Evolutionary conservation across 2,113 vertebrate genomes (phyloP).

Genomic region (Amphiprion percula): DNA sequence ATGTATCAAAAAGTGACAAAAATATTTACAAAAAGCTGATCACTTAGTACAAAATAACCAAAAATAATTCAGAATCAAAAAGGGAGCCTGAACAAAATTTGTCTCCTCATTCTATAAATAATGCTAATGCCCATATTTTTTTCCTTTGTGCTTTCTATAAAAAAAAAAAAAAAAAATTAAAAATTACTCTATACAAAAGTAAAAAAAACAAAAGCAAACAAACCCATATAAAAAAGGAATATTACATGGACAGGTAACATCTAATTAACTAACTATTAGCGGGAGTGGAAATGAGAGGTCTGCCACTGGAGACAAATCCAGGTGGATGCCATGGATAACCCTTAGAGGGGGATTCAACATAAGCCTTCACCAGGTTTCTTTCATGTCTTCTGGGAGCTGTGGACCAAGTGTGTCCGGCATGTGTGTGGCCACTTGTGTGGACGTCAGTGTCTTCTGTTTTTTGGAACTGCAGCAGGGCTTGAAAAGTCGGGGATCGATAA

Average conservation of each 20-base stretch:
- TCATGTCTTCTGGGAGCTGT: constrained; percentile 77
- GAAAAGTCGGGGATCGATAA: constrained; percentile 88
- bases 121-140: constrained; percentile 82
- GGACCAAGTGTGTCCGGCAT: constrained; percentile 74
- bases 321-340: constrained; percentile 71
- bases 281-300: constrained; percentile 75
- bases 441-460: constrained; percentile 77
- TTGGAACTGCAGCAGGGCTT: constrained; percentile 87
- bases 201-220: constrained; percentile 55
- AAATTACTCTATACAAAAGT: constrained; percentile 73
- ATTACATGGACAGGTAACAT: constrained; percentile 54
- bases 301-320: constrained; percentile 89
- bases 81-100: constrained; percentile 57
- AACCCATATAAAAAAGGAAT: constrained; percentile 62
- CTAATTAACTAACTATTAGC: constrained; percentile 66
- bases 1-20: constrained; percentile 67
- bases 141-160: constrained; percentile 59
- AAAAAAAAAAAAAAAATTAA: constrained; percentile 54
- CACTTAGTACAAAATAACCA: constrained; percentile 59
- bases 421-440: constrained; percentile 69
- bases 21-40: constrained; percentile 75
- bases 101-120: constrained; percentile 82
- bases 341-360: constrained; percentile 38
- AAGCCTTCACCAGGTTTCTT: constrained; percentile 84
- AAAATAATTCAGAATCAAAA: constrained; percentile 56